Evolutionary conservation across 2,888 invertebrate species (phyloP), one percentile per base, ranked within the genome.

Genomic region (Xestoiulus laeticollis): DNA sequence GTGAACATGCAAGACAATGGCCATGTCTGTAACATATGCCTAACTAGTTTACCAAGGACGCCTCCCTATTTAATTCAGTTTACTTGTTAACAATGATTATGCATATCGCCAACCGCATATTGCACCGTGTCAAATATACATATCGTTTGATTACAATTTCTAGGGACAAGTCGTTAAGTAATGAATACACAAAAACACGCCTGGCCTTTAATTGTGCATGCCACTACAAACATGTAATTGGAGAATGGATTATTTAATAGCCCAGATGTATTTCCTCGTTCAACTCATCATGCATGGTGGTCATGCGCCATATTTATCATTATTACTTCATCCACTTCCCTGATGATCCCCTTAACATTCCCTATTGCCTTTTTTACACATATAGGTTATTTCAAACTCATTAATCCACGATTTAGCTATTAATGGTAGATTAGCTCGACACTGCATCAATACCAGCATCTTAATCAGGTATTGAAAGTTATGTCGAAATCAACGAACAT

Each of bases 251-350:
- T 78, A 78, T 78, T 78, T 78, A 78, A 78, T 78, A 78, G 78
- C 30, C 78, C 30, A 78, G 78, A 78, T 78, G 78, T 78, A 78
- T 78, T 78, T 78, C 78, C 78, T 78, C 78, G 78, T 78, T 78
- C 4, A 30, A 78, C 78, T 78, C 78, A 78, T 78, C 78, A 78
- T 78, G 78, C 30, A 78, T 78, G 30, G 30, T 78, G 78, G 78
- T 78, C 78, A 78, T 78, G 78, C 78, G 78, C 78, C 78, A 30
- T 26, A 78, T 78, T 78, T 78, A 78, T 78, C 78, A 78, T 78
- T 78, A 78, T 78, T 78, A 78, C 78, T 78, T 78, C 78, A 78
- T 30, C 30, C 78, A 78, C 14, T 78, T 78, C 78, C 78, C 78
- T 78, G 78, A 78, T 78, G 30, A 0, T 26, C 78, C 78, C 30